Evolutionary conservation across 2,888 invertebrate species (phyloP).

Genomic region (Trypoxylon attenuatum): DNA sequence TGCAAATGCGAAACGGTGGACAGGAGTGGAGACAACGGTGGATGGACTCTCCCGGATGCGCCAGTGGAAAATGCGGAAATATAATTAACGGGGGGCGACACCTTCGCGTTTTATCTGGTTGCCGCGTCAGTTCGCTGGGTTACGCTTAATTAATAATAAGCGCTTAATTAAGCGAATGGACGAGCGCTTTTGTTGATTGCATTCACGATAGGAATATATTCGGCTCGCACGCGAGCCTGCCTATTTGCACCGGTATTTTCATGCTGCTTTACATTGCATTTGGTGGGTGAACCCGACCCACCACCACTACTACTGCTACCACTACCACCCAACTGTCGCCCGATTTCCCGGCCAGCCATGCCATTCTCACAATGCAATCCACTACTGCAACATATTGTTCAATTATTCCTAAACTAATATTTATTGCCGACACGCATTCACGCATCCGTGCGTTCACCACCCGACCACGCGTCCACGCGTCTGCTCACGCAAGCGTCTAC

Average conservation of each 20-base stretch:
- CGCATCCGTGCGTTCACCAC: neutral
- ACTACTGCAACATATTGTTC: conserved; percentile 39
- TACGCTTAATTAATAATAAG: conserved; percentile 58
- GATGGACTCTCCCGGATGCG: neutral
- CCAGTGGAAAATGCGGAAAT: conserved; percentile 44
- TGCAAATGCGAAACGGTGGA: conserved; percentile 5
- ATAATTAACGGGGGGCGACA: conserved; percentile 48
- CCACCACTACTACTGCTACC: neutral
- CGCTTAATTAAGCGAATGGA: conserved; percentile 60
- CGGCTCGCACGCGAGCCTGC: conserved; percentile 6
- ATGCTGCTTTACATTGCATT: conserved; percentile 8
- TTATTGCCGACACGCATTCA: conserved; percentile 33
- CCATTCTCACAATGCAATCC: conserved; percentile 33
- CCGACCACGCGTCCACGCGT: neutral
- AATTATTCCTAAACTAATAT: conserved; percentile 54
- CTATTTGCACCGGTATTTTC: conserved; percentile 6
- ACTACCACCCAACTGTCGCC: neutral
- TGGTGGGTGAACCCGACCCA: too few relatives aligned
- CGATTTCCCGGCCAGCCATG: conserved; percentile 20
- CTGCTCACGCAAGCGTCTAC: neutral
- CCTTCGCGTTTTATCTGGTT: conserved; percentile 56
- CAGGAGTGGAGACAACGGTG: too few relatives aligned
- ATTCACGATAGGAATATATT: conserved; percentile 25
- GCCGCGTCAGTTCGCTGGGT: conserved; percentile 32
- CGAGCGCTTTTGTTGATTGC: conserved; percentile 52